phyloP scores from a whole-genome alignment of 1,140 invertebrate genomes.

The Rhynchophorus ferrugineus region DNA sequence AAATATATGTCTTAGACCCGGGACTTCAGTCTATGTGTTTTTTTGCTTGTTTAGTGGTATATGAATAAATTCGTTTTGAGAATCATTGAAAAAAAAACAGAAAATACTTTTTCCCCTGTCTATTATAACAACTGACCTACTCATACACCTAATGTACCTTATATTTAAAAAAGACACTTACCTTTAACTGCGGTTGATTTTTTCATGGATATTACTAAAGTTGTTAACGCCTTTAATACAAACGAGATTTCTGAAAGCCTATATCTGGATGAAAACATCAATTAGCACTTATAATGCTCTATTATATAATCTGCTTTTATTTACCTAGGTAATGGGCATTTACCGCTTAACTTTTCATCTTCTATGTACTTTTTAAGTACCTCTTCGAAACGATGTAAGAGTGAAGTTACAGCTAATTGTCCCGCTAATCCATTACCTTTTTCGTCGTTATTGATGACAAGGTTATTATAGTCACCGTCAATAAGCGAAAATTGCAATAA shows the following conservation, averaged over 20 bases:
- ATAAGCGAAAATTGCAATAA: conserved; percentile 85
- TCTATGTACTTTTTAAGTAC: conserved; percentile 83
- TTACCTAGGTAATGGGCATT: conserved; percentile 83
- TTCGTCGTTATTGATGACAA: conserved; percentile 34
- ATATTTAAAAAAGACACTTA: conserved; percentile 43
- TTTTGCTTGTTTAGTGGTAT: too few relatives aligned
- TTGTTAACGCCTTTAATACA: conserved; percentile 92
- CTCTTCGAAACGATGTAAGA: conserved; percentile 88
- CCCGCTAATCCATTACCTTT: conserved; percentile 61
- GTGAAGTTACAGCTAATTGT: conserved; percentile 79
- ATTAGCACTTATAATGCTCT: conserved; percentile 3
- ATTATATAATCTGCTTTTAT: not conserved
- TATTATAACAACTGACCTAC: too few relatives aligned
- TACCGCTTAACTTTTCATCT: conserved; percentile 81
- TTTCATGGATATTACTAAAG: conserved; percentile 84
- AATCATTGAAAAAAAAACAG: too few relatives aligned
- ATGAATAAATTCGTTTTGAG: too few relatives aligned
- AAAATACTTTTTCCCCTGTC: too few relatives aligned
- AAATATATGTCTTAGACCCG: too few relatives aligned
- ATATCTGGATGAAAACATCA: conserved; percentile 58
- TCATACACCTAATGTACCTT: too few relatives aligned
- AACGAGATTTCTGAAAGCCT: conserved; percentile 92
- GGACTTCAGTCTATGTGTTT: too few relatives aligned
- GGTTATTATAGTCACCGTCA: conserved; percentile 53
- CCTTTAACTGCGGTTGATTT: conserved; percentile 80